Evolutionary conservation across 64 coral and sea anemone species (phyloP).

Genomic region (Montipora cactus): DNA sequence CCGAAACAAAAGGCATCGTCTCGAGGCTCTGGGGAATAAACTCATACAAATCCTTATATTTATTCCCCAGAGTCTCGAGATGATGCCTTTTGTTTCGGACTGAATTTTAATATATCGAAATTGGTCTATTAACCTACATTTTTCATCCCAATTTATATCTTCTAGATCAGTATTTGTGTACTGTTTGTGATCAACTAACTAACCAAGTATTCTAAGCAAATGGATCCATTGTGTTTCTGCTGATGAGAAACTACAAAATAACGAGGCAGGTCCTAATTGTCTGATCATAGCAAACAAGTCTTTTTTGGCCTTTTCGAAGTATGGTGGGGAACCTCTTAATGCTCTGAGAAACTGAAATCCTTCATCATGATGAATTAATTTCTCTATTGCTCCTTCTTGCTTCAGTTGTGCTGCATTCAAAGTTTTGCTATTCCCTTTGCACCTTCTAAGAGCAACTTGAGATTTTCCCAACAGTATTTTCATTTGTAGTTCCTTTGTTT

Average conservation of each 20-base stretch:
- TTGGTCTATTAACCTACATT: slow-evolving; percentile 11
- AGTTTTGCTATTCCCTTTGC: slow-evolving; percentile 38
- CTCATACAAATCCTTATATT: no score
- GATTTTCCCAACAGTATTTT: slow-evolving; percentile 31
- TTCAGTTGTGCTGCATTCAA: slow-evolving; percentile 28
- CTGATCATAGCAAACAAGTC: slow-evolving; percentile 91
- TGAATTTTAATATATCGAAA: no score
- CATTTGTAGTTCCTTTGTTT: slow-evolving; percentile 37
- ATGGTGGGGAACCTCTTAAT: not conserved
- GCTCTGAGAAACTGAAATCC: slow-evolving; percentile 15
- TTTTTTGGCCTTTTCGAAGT: slow-evolving; percentile 36
- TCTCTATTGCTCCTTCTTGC: slow-evolving; percentile 30
- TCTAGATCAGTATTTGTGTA: slow-evolving; percentile 17
- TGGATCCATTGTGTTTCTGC: slow-evolving; percentile 67
- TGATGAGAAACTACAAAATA: slow-evolving; percentile 83
- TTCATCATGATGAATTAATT: slow-evolving; percentile 16
- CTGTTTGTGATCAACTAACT: slow-evolving; percentile 15
- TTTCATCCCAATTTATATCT: slow-evolving; percentile 53
- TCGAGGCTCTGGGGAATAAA: no score
- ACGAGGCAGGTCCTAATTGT: slow-evolving; percentile 51
- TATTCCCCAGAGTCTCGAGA: no score
- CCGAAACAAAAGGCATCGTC: no score
- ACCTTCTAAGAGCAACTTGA: slow-evolving; percentile 34
- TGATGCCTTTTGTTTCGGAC: no score
- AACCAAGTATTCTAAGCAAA: slow-evolving; percentile 27